phyloP scores from a whole-genome alignment of 2,888 invertebrate species.

The Gastracanthus pulcherrimus region DNA sequence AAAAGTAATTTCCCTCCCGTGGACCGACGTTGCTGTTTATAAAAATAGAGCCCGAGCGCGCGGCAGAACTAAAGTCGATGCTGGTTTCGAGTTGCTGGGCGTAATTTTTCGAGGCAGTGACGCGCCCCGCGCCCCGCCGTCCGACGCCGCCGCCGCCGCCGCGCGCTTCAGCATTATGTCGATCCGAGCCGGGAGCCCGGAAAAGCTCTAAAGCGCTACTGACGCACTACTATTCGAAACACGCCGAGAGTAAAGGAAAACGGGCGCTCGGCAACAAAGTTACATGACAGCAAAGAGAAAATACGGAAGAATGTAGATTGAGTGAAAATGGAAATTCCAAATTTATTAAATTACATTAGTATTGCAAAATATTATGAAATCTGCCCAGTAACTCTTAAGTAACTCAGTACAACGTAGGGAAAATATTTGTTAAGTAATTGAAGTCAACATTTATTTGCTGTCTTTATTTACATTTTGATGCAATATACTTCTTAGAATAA shows the following conservation, averaged over 20 bases:
- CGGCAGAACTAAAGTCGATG: not conserved
- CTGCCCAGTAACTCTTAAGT: too few species aligned
- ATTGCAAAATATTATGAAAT: not conserved
- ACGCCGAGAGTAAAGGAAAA: not conserved
- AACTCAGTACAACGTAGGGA: too few species aligned
- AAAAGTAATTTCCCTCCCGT: conserved; percentile 26
- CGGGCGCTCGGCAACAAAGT: not conserved
- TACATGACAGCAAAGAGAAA: too few species aligned
- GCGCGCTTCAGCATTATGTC: conserved; percentile 12
- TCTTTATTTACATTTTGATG: not conserved
- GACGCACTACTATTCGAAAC: too few species aligned
- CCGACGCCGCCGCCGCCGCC: too few species aligned
- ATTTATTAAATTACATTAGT: conserved; percentile 3
- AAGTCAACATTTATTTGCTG: not conserved
- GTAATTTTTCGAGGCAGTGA: conserved; percentile 22
- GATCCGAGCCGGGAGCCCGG: not conserved
- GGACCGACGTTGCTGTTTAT: not conserved
- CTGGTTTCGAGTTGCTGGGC: not conserved
- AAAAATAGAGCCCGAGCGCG: too few species aligned
- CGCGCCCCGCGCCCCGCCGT: too few species aligned
- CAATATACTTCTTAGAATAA: not conserved
- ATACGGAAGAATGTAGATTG: too few species aligned
- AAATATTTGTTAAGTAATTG: too few species aligned
- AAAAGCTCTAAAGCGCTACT: not conserved
- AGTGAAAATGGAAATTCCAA: not conserved